These are phyloP conservation scores for Alcedo atthis DNA, from an alignment of 2,797 vertebrate species.

Conservation along the genomic window DNA sequence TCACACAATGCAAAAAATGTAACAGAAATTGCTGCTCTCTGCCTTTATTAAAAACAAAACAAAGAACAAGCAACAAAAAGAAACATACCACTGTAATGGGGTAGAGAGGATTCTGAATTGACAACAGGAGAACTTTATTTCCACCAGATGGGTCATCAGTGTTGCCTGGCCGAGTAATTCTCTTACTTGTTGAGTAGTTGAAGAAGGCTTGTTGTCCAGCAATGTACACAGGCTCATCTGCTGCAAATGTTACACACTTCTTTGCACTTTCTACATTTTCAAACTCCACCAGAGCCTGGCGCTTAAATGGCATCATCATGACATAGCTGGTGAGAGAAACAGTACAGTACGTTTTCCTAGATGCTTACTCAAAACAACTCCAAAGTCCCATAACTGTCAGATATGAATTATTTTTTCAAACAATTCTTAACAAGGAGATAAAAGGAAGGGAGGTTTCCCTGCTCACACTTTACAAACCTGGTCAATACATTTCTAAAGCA, in stretches of 20 bases:
- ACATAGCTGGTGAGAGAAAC: slow-evolving; percentile 86
- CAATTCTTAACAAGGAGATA: not conserved
- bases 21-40: not conserved
- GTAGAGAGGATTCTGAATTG: slow-evolving; percentile 98
- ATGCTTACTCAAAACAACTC: not conserved
- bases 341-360: not conserved
- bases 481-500: not conserved
- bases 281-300: slow-evolving; percentile 96
- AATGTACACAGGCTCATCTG: slow-evolving; percentile 91
- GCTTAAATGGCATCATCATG: slow-evolving; percentile 99
- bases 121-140: slow-evolving; percentile 95
- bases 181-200: slow-evolving; percentile 97
- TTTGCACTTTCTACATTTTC: slow-evolving; percentile 91
- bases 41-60: not conserved
- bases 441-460: not conserved
- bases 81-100: slow-evolving; percentile 94
- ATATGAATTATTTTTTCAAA: accelerated
- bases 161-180: slow-evolving; percentile 94
- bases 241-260: slow-evolving; percentile 90
- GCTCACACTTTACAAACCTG: not conserved
- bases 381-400: not conserved
- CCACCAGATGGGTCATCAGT: slow-evolving; percentile 94
- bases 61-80: accelerated
- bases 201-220: slow-evolving; percentile 97
- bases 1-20: not conserved